These are phyloP conservation scores for Monochamus saltuarius DNA, from an alignment of 1,140 invertebrate species.

Conservation along the genomic window DNA sequence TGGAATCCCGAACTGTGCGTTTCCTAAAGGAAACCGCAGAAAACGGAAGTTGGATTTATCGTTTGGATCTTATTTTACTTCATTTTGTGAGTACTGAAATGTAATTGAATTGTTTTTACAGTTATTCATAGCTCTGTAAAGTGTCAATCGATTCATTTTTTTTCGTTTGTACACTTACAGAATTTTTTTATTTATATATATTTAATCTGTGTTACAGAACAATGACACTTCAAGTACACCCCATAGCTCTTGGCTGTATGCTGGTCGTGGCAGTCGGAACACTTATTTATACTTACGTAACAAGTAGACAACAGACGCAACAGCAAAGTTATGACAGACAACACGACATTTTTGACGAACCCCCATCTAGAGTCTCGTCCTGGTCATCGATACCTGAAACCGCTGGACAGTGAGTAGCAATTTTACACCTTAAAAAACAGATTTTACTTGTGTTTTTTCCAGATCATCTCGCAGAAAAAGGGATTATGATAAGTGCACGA, in stretches of 20 bases:
- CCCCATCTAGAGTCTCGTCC: too few relatives aligned
- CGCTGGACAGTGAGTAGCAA: too few relatives aligned
- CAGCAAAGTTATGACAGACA: slow-evolving; percentile 17
- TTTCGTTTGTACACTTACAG: neutral
- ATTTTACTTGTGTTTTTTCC: too few relatives aligned
- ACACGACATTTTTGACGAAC: neutral
- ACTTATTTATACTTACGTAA: neutral
- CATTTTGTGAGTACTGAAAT: too few relatives aligned
- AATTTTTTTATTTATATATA: too few relatives aligned
- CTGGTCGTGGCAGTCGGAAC: slow-evolving; percentile 27
- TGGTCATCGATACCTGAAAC: too few relatives aligned
- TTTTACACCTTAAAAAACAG: too few relatives aligned
- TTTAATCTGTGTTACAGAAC: too few relatives aligned
- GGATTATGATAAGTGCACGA: slow-evolving; percentile 26
- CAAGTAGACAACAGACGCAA: neutral
- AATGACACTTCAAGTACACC: slow-evolving; percentile 11
- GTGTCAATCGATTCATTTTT: neutral
- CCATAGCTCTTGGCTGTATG: slow-evolving; percentile 20
- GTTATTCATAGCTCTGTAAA: neutral
- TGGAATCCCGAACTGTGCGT: neutral
- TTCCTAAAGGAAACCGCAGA: neutral
- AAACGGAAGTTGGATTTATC: neutral
- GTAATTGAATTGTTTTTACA: too few relatives aligned
- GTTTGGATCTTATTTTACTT: too few relatives aligned
- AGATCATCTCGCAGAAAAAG: neutral